These are phyloP conservation scores for Clarias gariepinus DNA, from an alignment of 2,113 vertebrate species.

Conservation along the genomic window DNA sequence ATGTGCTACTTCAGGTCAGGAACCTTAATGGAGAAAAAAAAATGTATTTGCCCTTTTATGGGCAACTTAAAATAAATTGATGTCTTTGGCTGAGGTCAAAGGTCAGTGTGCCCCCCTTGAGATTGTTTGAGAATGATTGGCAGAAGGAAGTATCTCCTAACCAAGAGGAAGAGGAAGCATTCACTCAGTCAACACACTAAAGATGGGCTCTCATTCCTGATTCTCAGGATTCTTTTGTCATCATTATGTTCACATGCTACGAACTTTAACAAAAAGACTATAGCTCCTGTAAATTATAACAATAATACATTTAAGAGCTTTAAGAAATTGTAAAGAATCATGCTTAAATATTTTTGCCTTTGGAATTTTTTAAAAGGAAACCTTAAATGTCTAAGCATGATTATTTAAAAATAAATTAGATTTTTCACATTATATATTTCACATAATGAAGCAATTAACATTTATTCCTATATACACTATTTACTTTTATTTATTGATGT, in stretches of 20 bases:
- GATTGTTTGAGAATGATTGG: slow-evolving; percentile 43
- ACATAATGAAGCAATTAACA: not conserved
- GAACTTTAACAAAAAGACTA: not conserved
- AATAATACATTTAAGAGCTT: too few species aligned
- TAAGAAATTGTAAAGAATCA: too few species aligned
- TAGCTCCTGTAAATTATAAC: not conserved
- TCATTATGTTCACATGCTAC: not conserved
- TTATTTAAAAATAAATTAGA: too few species aligned
- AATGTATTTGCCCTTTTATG: not conserved
- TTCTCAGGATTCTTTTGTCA: not conserved
- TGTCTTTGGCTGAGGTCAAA: slow-evolving; percentile 35
- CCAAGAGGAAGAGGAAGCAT: slow-evolving; percentile 46
- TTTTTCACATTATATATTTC: not conserved
- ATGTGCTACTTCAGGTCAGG: not conserved
- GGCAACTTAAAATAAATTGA: slow-evolving; percentile 23
- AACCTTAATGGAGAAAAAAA: not conserved
- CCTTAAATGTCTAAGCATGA: not conserved
- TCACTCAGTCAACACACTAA: slow-evolving; percentile 37
- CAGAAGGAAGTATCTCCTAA: slow-evolving; percentile 52
- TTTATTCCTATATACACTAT: not conserved
- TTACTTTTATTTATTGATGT: not conserved
- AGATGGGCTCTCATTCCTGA: slow-evolving; percentile 25
- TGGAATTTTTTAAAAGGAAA: too few species aligned
- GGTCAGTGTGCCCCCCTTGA: slow-evolving; percentile 34
- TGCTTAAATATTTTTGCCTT: too few species aligned